A percentile compares a stretch with the other conserved stretches of the same genome.
Evolutionary conservation across 2,888 invertebrate genomes (phyloP).

Genomic region (Tuta absoluta): DNA sequence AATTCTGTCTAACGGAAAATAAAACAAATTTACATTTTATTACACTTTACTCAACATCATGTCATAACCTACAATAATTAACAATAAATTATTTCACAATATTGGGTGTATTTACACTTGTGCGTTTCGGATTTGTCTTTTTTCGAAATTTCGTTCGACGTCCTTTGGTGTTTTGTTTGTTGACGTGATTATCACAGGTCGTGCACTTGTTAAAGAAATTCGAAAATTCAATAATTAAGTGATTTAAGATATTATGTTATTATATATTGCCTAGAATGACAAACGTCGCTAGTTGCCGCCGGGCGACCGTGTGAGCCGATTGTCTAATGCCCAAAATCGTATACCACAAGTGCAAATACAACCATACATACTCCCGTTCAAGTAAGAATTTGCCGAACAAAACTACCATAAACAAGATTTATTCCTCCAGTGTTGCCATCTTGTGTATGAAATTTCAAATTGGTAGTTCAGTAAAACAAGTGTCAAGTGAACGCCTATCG

Average conservation of each 20-base stretch:
- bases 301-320: no score
- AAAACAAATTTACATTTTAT: conserved; percentile 31
- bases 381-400: conserved; percentile 23
- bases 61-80: conserved; percentile 74
- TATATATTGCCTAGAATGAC: no score
- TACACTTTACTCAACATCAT: conserved; percentile 75
- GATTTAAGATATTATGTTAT: no score
- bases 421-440: background rate
- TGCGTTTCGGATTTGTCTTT: background rate
- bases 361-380: conserved; percentile 22
- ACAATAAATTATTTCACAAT: conserved; percentile 56
- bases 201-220: no score
- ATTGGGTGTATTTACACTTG: background rate
- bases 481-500: conserved; percentile 52
- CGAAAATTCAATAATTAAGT: no score
- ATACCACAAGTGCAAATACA: background rate
- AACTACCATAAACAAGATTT: conserved; percentile 10
- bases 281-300: no score
- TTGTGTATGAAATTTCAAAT: background rate
- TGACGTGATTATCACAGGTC: no score
- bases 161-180: no score
- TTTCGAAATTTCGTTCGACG: background rate
- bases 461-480: conserved; percentile 21
- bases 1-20: background rate
- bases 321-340: no score